Percentiles rank a stretch among this genome's conserved stretches.
phyloP scores from a whole-genome alignment of 2,113 vertebrate genomes.

The Charadrius vociferus region DNA sequence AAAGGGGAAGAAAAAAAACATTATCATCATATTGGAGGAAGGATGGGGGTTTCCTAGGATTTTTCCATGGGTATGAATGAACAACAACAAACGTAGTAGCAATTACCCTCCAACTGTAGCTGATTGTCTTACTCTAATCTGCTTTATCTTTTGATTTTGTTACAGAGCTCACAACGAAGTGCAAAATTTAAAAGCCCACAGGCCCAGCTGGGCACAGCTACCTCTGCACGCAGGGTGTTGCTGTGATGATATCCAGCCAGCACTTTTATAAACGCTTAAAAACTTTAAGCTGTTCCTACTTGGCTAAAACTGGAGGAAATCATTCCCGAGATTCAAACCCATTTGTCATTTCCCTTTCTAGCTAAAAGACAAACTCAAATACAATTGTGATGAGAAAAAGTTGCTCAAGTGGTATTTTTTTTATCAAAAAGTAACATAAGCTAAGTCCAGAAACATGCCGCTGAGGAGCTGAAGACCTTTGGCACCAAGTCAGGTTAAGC shows the following conservation, averaged over 20 bases:
- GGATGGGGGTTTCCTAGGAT: not conserved
- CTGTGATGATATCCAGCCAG: not conserved
- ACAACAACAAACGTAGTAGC: not conserved
- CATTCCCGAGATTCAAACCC: not conserved
- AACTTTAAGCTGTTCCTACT: not conserved
- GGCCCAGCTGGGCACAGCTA: not conserved
- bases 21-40: not conserved
- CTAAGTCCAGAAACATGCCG: not conserved
- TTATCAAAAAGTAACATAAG: not conserved
- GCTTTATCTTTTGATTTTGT: not conserved
- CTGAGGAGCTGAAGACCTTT: not conserved
- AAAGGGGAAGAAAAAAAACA: not conserved
- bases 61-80: not conserved
- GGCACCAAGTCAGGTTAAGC: not conserved
- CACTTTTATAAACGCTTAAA: not conserved
- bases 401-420: not conserved
- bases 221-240: not conserved
- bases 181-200: not conserved
- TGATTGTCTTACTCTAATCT: not conserved
- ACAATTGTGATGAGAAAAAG: not conserved
- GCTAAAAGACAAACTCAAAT: not conserved
- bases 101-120: not conserved
- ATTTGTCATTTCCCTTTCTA: not conserved
- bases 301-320: not conserved
- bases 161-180: fast-evolving